phyloP scores from a whole-genome alignment of 1,140 invertebrate genomes.

The Atta cephalotes region DNA sequence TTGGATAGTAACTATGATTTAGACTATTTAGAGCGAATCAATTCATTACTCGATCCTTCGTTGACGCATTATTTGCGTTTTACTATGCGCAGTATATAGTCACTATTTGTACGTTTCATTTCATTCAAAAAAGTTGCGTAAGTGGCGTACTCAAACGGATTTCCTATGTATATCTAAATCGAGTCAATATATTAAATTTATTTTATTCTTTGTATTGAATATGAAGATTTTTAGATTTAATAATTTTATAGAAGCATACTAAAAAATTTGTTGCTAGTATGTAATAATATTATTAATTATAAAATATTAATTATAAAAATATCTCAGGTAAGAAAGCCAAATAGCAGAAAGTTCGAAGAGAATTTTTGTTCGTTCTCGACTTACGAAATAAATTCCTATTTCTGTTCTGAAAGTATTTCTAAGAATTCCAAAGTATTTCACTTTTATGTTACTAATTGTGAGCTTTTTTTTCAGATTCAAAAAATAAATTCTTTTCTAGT shows the following conservation, averaged over 20 bases:
- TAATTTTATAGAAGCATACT: background rate
- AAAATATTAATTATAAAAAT: slow-evolving; percentile 6
- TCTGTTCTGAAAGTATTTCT: too few relatives aligned
- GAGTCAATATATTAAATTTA: background rate
- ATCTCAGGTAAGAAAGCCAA: background rate
- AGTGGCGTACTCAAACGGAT: background rate
- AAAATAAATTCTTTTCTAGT: too few relatives aligned
- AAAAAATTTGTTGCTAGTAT: background rate
- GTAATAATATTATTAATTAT: background rate
- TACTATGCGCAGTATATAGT: slow-evolving; percentile 14
- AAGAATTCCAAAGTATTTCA: too few relatives aligned
- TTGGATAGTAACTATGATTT: slow-evolving; percentile 59
- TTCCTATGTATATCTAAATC: background rate
- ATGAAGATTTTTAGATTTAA: background rate
- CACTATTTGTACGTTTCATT: background rate
- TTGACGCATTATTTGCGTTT: slow-evolving; percentile 18
- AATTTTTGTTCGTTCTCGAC: too few relatives aligned
- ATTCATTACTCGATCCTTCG: slow-evolving; percentile 40
- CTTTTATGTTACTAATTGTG: too few relatives aligned
- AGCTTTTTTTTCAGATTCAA: too few relatives aligned
- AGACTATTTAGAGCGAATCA: slow-evolving; percentile 49
- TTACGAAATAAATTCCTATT: too few relatives aligned
- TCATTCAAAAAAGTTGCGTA: slow-evolving; percentile 22
- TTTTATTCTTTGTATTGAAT: background rate
- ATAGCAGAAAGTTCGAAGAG: too few relatives aligned